Evolutionary conservation across 2,797 vertebrate genomes (phyloP).

Genomic region (Coregonus suidteri): DNA sequence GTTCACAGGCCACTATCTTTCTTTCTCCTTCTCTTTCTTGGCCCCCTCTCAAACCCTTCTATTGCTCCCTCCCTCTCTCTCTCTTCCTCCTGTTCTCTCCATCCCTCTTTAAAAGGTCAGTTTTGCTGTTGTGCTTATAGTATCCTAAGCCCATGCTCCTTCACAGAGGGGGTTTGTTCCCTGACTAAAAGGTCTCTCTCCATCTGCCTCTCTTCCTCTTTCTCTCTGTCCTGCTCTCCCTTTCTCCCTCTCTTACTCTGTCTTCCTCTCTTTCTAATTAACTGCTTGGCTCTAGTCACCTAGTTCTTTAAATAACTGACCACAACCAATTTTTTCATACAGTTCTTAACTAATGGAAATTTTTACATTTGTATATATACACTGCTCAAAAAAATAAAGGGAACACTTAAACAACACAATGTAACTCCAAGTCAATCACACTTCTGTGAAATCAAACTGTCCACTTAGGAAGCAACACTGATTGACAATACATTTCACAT

Average conservation of each 20-base stretch:
- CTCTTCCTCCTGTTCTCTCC: neutral
- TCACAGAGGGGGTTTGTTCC: slow-evolving; percentile 7
- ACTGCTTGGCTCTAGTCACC: slow-evolving; percentile 9
- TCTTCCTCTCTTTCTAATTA: slow-evolving; percentile 39
- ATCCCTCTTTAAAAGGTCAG: slow-evolving; percentile 4
- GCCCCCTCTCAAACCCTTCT: neutral
- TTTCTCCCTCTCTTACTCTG: slow-evolving; percentile 37
- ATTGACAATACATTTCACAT: no score
- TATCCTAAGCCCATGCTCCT: neutral
- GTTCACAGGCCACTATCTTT: neutral
- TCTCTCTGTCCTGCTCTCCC: neutral
- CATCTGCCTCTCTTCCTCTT: neutral
- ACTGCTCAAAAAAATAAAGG: no score
- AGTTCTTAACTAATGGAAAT: neutral
- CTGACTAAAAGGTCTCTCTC: neutral
- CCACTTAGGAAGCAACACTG: no score
- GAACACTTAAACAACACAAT: no score
- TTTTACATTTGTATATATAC: neutral
- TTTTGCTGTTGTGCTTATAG: neutral
- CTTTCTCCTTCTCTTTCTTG: neutral
- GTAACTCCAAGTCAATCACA: no score
- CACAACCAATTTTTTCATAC: slow-evolving; percentile 21
- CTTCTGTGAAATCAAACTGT: no score
- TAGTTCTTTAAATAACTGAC: slow-evolving; percentile 15
- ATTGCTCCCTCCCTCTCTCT: neutral